A percentile compares a stretch with the other conserved stretches of the same genome.
Evolutionary conservation across 1,140 invertebrate genomes (phyloP).

Genomic region (Aphaenogaster rudis): DNA sequence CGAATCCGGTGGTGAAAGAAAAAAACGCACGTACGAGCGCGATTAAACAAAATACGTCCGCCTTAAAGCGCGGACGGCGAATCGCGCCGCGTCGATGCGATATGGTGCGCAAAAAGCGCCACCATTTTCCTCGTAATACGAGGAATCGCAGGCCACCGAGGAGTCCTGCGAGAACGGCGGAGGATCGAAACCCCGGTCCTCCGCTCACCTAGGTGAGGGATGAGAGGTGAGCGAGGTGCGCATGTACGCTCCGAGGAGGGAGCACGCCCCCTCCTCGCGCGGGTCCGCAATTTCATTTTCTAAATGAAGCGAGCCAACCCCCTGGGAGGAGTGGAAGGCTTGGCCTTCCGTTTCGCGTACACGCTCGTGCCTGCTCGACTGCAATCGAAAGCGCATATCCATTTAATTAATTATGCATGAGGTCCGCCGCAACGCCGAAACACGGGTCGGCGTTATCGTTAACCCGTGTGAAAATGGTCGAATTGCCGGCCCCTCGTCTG

Average conservation of each 20-base stretch:
- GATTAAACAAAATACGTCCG: slow-evolving; percentile 69
- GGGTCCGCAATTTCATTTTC: slow-evolving; percentile 81
- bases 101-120: slow-evolving; percentile 50
- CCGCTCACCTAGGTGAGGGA: slow-evolving; percentile 68
- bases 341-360: slow-evolving; percentile 54
- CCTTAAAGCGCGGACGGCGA: slow-evolving; percentile 60
- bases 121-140: slow-evolving; percentile 69
- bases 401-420: slow-evolving; percentile 85
- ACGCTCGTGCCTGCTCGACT: slow-evolving; percentile 70
- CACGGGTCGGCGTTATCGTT: slow-evolving; percentile 80
- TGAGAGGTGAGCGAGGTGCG: slow-evolving; percentile 77
- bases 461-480: slow-evolving; percentile 48
- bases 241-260: slow-evolving; percentile 78
- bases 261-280: slow-evolving; percentile 79
- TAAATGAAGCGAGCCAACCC: slow-evolving; percentile 73
- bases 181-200: slow-evolving; percentile 73
- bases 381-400: slow-evolving; percentile 82
- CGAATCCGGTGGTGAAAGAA: neutral
- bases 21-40: neutral
- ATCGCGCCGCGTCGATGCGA: slow-evolving; percentile 53
- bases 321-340: slow-evolving; percentile 68
- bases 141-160: slow-evolving; percentile 42
- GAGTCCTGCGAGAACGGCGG: slow-evolving; percentile 46
- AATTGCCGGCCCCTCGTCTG: slow-evolving; percentile 9
- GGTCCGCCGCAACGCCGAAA: slow-evolving; percentile 67